Base-by-base conservation (phyloP, 2,113 vertebrate genomes). In the Rhinichthys klamathensis region DNA sequence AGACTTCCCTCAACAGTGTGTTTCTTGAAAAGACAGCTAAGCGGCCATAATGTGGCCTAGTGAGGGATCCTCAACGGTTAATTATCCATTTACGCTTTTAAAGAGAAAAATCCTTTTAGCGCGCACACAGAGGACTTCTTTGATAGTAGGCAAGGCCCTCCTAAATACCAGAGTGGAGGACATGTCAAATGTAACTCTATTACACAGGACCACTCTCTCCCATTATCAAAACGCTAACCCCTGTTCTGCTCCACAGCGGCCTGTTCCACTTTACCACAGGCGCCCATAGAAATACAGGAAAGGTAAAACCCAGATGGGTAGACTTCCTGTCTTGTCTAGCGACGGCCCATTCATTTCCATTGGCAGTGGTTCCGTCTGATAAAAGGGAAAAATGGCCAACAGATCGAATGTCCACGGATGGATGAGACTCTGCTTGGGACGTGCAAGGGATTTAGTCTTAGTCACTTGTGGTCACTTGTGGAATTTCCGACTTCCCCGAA, bases 321-420 rank as follows among this genome's bases (percentile, higher is more conserved):
- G 88, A 90, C 91, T 92, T 92, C 91, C 91, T 92, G 91, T 91
- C 91, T 91, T 91, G 90, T 90, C 89, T 88, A 82, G 83, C 82
- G 84, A 89, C 60, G 79, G 80, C 85, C 87, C 82, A 89, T 91
- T 92, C 88, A 90, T 84, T 88, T 90, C 67, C 75, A 87, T 72
- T 92, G 91, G 90, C 90, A 91, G 88, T 85, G 82, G 83, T 86
- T 91, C 74, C 27, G 88, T 86, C 91, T 90, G 91, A 90, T 92
- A 89, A 90, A 91, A 85, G 67, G 88, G 84, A 89, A 85, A 89
- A 84, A 81, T 56, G 87, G 41, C 85, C 82, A 67, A 80, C 51
- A 85, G 89, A 91, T 91, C 75, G 41, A 87, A 85, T 91, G 74
- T 56, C 86, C 46, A 67, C 38, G 67, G 23, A 69, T 16, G 82